Conservation (phyloP, 2,113 vertebrate genomes). For the Nothoprocta pentlandii region DNA sequence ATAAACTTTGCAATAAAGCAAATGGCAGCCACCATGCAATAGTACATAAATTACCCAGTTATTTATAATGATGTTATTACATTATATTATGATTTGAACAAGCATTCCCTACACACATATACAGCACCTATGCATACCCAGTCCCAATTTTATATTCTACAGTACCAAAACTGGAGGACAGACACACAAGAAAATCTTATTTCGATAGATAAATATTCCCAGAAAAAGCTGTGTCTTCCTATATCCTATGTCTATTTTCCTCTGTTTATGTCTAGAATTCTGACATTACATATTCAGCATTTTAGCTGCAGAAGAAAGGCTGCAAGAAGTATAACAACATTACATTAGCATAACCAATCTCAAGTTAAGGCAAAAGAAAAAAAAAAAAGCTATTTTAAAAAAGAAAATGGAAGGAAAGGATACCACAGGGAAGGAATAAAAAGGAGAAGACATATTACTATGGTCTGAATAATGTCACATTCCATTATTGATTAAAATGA, state of each 20-base stretch:
- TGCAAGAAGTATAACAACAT: not conserved
- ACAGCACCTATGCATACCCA: not conserved
- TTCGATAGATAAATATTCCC: not conserved
- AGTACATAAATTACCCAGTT: not conserved
- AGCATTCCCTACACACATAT: not conserved
- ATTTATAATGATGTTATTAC: not conserved
- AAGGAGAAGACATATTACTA: slow-evolving; percentile 27
- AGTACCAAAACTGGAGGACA: not conserved
- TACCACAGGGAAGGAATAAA: not conserved
- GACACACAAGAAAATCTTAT: not conserved
- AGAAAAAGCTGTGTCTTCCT: not conserved
- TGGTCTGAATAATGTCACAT: slow-evolving; percentile 58
- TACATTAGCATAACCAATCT: slow-evolving; percentile 33
- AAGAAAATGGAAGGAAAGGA: not conserved
- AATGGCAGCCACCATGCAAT: not conserved
- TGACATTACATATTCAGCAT: not conserved
- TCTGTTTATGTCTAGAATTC: not conserved
- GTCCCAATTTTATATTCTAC: not conserved
- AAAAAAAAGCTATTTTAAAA: not conserved
- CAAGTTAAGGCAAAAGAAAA: not conserved
- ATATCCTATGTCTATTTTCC: not conserved
- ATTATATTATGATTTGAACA: not conserved
- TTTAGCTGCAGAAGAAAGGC: not conserved
- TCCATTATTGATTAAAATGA: slow-evolving; percentile 74
- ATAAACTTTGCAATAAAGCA: slow-evolving; percentile 8